Base-by-base conservation (phyloP, 2,113 vertebrate species). In the Hydropotes inermis region DNA sequence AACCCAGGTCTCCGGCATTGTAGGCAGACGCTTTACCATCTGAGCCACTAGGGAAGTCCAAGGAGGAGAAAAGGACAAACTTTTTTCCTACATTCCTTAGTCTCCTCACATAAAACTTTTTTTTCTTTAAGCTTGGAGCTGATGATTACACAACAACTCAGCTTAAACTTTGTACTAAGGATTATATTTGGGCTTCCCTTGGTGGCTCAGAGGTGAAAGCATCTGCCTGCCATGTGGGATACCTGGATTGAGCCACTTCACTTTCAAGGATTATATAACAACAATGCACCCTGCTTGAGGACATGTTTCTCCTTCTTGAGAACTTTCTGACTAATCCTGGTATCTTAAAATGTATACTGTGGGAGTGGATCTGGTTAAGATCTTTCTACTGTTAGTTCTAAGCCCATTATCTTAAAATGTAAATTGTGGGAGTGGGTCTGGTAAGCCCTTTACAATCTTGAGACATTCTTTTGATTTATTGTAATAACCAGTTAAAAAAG, bases 1-100 rank as follows among this genome's bases (percentile, higher is more conserved):
- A 67, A 67, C 16, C 64, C 4, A 0, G 2, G 64, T 36, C 17
- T 67, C 33, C 17, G 0, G 17, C 33, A 11, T 21, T 67, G 64
- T 36, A 36, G 33, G 64, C 64, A 67, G 64, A 67, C 4, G 9
- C 17, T 67, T 67, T 36, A 36, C 33, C 16, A 67, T 67, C 8
- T 67, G 33, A 67, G 17, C 33, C 8, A 67, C 64, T 17, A 36
- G 17, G 17, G 33, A 21, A 67, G 64, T 19, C 33, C 33, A 21
- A 67, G 64, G 33, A 67, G 64, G 17, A 67, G 64, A 67, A 67
- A 67, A 67, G 64, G 16, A 36, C 64, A 67, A 67, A 21, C 64
- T 67, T 36, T 67, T 36, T 36, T 67, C 5, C 64, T 36, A 36
- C 33, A 21, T 67, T 67, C 64, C 64, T 36, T 67, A 36, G 64